These are phyloP conservation scores for Anneissia japonica DNA, from an alignment of 35 echinoderm and acorn worm species.

Conservation along the genomic window DNA sequence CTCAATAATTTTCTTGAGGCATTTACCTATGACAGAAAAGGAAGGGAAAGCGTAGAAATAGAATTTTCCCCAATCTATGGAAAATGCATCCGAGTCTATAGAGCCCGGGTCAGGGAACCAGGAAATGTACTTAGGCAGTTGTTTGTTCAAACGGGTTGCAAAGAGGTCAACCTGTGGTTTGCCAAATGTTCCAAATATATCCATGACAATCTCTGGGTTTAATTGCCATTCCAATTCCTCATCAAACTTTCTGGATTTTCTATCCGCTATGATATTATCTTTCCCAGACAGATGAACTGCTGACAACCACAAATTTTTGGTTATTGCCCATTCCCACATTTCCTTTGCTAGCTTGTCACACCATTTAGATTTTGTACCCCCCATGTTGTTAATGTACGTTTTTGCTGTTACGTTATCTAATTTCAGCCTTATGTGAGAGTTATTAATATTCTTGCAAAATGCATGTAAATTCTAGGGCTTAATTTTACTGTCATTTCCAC, in stretches of 20 bases:
- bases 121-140: slow-evolving; percentile 9
- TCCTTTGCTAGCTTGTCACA: slow-evolving; percentile 11
- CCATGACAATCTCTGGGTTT: slow-evolving; percentile 3
- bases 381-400: slow-evolving; percentile 27
- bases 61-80: background rate
- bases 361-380: slow-evolving; percentile 10
- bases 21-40: slow-evolving; percentile 6
- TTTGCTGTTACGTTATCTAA: slow-evolving; percentile 1
- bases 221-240: slow-evolving; percentile 60
- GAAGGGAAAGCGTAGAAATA: slow-evolving; percentile 3
- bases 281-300: slow-evolving; percentile 39
- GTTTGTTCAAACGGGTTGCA: slow-evolving; percentile 22
- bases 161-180: slow-evolving; percentile 40
- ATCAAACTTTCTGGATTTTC: slow-evolving; percentile 37
- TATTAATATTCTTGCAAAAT: slow-evolving; percentile 14
- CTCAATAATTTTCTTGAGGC: slow-evolving; percentile 4
- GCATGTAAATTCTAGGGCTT: slow-evolving; percentile 11
- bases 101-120: slow-evolving; percentile 24
- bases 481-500: slow-evolving; percentile 5
- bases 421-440: background rate
- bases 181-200: background rate
- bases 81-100: slow-evolving; percentile 21
- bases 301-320: slow-evolving; percentile 44
- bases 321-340: slow-evolving; percentile 38
- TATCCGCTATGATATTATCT: slow-evolving; percentile 56